Conservation (phyloP, 2,113 vertebrate species). For the Lycocorax pyrrhopterus region DNA sequence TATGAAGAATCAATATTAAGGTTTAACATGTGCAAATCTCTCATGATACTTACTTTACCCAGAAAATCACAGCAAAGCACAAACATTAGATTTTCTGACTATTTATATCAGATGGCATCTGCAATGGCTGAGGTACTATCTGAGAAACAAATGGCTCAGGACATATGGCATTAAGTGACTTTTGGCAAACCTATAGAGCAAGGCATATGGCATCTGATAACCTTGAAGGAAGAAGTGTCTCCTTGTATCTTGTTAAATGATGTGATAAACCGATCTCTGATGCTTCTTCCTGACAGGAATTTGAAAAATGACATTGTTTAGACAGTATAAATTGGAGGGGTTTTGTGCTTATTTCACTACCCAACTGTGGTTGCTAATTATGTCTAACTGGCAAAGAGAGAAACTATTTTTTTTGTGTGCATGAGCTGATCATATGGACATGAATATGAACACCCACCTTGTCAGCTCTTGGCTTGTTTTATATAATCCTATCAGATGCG, state of each 20-base stretch:
- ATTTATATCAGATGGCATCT: background rate
- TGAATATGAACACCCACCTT: background rate
- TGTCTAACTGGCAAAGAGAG: background rate
- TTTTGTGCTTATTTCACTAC: background rate
- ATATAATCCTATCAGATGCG: background rate
- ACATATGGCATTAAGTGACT: slow-evolving; percentile 49
- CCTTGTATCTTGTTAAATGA: background rate
- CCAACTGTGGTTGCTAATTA: background rate
- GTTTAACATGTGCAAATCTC: background rate
- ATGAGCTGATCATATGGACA: background rate
- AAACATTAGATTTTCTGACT: background rate
- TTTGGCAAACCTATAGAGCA: slow-evolving; percentile 38
- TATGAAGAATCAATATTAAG: background rate
- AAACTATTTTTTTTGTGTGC: background rate
- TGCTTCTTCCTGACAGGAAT: background rate
- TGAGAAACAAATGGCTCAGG: background rate
- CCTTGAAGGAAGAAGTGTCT: slow-evolving; percentile 37
- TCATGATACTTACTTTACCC: background rate
- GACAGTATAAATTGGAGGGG: background rate
- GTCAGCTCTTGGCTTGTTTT: background rate
- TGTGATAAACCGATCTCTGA: background rate
- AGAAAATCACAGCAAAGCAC: background rate
- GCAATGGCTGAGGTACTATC: background rate
- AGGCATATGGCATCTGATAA: slow-evolving; percentile 40
- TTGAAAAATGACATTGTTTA: background rate